Percentiles rank a stretch among this genome's conserved stretches.
Conservation (phyloP, 2,113 vertebrate genomes). For the Eudyptes chrysolophus region DNA sequence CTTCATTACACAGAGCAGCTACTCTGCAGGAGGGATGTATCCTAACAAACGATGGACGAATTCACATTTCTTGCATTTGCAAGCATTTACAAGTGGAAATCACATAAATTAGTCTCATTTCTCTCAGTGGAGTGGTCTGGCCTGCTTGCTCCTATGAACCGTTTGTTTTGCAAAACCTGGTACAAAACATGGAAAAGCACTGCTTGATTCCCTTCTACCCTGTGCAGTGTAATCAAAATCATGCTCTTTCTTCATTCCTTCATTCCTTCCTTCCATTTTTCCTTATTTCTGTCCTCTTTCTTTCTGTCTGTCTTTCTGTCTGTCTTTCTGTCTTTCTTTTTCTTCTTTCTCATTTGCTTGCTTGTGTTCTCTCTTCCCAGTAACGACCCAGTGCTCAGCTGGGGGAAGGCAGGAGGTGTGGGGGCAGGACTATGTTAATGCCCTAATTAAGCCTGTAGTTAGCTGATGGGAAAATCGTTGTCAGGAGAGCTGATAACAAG, state of each 20-base stretch:
- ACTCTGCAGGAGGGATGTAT: not conserved
- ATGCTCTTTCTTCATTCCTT: not conserved
- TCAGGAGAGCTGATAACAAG: slow-evolving; percentile 55
- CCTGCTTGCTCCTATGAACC: not conserved
- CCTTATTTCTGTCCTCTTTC: not conserved
- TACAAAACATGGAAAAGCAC: not conserved
- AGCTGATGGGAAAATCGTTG: slow-evolving; percentile 65
- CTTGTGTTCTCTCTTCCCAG: not conserved
- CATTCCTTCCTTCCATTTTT: not conserved
- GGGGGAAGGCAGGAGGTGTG: not conserved
- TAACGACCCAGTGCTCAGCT: not conserved
- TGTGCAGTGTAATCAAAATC: not conserved
- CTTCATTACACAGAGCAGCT: not conserved
- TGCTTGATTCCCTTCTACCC: not conserved
- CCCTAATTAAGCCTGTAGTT: slow-evolving; percentile 64
- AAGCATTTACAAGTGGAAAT: not conserved
- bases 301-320: too few species aligned
- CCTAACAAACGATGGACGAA: not conserved
- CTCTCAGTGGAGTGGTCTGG: not conserved
- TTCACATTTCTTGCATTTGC: not conserved
- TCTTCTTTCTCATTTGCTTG: not conserved
- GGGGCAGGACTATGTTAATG: slow-evolving; percentile 36
- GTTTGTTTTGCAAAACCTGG: not conserved
- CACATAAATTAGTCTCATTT: not conserved
- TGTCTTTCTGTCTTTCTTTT: not conserved